A percentile compares a stretch with the other conserved stretches of the same genome.
phyloP scores from a whole-genome alignment of 1,140 invertebrate species.

The Diploscapter pachys region DNA sequence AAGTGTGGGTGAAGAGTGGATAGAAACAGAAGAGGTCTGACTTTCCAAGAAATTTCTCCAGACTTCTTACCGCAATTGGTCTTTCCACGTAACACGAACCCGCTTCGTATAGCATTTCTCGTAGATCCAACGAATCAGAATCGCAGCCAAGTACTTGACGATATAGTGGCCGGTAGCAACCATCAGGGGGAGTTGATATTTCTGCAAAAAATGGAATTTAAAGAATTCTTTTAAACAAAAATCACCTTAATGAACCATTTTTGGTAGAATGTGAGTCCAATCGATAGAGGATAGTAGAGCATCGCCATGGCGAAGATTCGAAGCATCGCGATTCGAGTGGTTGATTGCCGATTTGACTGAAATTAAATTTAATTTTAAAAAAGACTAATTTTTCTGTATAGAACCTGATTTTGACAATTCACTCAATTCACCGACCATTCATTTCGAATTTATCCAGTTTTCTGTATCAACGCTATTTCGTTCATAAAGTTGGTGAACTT shows the following conservation, averaged over 20 bases:
- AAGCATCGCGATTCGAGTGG: constrained; percentile 31
- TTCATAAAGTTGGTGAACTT: no score
- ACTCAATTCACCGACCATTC: no score
- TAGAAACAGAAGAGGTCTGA: no score
- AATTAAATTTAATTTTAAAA: no score
- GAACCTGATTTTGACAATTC: no score
- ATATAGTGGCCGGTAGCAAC: constrained; percentile 56
- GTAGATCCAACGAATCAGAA: constrained; percentile 30
- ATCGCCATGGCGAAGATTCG: constrained; percentile 63
- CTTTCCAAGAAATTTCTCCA: no score
- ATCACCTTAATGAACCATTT: constrained; percentile 82
- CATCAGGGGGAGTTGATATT: constrained; percentile 51
- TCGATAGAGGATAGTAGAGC: constrained; percentile 82
- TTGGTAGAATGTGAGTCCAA: constrained; percentile 93
- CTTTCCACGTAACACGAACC: constrained; percentile 70
- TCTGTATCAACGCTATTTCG: no score
- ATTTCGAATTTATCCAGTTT: no score
- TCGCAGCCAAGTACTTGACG: constrained; percentile 48
- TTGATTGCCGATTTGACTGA: no score
- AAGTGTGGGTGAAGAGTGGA: no score
- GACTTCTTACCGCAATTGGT: constrained; percentile 60
- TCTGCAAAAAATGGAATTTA: constrained; percentile 30
- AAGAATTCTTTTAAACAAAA: background rate
- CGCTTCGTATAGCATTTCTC: constrained; percentile 18
- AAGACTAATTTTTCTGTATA: no score